Conservation (phyloP, 2,113 vertebrate genomes). For the Muscicapa adusta region DNA sequence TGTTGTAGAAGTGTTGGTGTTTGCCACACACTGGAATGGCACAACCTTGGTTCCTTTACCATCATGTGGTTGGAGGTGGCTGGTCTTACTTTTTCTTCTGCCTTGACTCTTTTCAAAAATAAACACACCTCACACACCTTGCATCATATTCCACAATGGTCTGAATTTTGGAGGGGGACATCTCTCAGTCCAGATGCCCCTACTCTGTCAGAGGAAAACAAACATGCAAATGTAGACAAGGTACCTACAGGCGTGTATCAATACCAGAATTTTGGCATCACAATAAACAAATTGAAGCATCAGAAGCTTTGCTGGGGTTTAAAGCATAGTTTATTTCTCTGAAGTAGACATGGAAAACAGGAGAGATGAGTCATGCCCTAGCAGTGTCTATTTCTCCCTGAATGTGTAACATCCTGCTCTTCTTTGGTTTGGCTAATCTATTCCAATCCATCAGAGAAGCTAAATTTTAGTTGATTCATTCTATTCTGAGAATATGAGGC, state of each 20-base stretch:
- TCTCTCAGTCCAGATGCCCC: not conserved
- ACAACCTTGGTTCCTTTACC: not conserved
- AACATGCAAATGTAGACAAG: not conserved
- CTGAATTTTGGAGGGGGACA: not conserved
- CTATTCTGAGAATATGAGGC: not conserved
- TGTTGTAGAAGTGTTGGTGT: not conserved
- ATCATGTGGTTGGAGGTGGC: not conserved
- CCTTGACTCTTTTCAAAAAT: no score
- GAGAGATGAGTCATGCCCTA: slow-evolving; percentile 36
- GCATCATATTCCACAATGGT: not conserved
- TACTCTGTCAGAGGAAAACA: not conserved
- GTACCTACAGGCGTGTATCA: not conserved
- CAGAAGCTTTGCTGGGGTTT: not conserved
- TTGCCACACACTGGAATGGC: rapidly evolving
- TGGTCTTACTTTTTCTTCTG: no score
- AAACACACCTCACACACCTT: not conserved
- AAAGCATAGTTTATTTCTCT: not conserved
- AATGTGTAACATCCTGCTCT: not conserved
- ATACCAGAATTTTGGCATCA: not conserved
- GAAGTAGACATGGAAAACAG: slow-evolving; percentile 4
- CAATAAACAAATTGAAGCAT: not conserved
- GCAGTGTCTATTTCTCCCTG: not conserved
- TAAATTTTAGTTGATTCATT: not conserved
- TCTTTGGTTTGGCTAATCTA: not conserved
- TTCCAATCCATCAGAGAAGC: not conserved